Conservation (phyloP, 2,113 vertebrate genomes). For the Hiodon alosoides region DNA sequence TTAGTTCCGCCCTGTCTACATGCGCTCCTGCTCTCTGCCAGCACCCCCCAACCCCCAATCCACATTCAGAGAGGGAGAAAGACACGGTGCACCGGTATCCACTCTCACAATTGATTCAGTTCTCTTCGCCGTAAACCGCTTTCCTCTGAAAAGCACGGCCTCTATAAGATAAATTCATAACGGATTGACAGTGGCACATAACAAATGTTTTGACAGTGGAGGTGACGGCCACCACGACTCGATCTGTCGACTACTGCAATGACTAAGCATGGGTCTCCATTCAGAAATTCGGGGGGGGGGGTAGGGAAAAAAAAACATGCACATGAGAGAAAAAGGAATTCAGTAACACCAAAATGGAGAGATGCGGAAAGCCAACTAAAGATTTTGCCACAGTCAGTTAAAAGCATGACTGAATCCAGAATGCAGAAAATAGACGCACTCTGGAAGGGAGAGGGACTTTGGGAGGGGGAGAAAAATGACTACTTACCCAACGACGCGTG, state of each 20-base stretch:
- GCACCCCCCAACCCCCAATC: constrained; percentile 28
- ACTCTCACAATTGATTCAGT: not conserved
- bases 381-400: too few species aligned
- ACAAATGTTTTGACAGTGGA: not conserved
- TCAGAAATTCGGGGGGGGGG: constrained; percentile 6
- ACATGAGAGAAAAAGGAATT: too few species aligned
- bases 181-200: not conserved
- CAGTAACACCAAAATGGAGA: too few species aligned
- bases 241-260: not conserved
- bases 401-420: not conserved
- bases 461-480: constrained; percentile 34
- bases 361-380: too few species aligned
- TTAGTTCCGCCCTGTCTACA: constrained; percentile 74
- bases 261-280: constrained; percentile 20
- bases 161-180: not conserved
- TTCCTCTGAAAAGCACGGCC: too few species aligned
- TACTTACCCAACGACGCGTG: constrained; percentile 56
- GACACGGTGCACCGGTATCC: not conserved
- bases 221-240: not conserved
- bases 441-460: constrained; percentile 31
- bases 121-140: not conserved
- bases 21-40: constrained; percentile 52
- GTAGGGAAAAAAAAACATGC: not conserved
- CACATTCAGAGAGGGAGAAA: not conserved
- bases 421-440: not conserved